Percentiles rank a stretch among this genome's conserved stretches.
These are phyloP conservation scores for Phrynocephalus vlangalii DNA, from an alignment of 2,797 vertebrate genomes.

Conservation along the genomic window DNA sequence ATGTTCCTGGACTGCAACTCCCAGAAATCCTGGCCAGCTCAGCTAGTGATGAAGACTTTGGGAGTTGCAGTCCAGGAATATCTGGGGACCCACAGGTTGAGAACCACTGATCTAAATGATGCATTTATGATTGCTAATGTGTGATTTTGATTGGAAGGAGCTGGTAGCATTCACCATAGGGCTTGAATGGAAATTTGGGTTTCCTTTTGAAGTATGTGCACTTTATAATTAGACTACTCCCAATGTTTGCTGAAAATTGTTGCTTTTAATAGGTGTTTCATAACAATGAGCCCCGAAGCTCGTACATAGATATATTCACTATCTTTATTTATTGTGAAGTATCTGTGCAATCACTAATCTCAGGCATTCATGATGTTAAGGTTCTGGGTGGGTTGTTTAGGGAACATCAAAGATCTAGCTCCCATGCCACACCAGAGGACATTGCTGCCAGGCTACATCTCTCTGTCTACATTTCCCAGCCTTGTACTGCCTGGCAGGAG, in stretches of 20 bases:
- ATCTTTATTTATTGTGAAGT: background rate
- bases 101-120: background rate
- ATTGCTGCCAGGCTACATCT: conserved; percentile 15
- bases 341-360: background rate
- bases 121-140: background rate
- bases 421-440: conserved; percentile 9
- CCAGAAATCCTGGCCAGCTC: too few relatives aligned
- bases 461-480: conserved; percentile 12
- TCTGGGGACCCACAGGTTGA: too few relatives aligned
- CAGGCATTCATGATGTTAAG: background rate
- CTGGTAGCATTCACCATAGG: background rate
- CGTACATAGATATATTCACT: background rate
- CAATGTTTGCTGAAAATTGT: too few relatives aligned
- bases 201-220: background rate
- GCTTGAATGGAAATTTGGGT: background rate
- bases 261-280: background rate
- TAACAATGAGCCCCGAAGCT: background rate
- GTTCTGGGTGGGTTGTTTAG: background rate
- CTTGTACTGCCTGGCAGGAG: conserved; percentile 35
- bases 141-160: background rate
- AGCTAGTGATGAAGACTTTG: too few relatives aligned
- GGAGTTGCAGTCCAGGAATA: too few relatives aligned
- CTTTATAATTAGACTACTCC: too few relatives aligned
- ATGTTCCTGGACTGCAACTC: too few relatives aligned
- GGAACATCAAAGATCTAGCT: conserved; percentile 16